A percentile compares a stretch with the other conserved stretches of the same genome.
These are phyloP conservation scores for Perccottus glenii DNA, from an alignment of 2,113 vertebrate species.

Conservation along the genomic window DNA sequence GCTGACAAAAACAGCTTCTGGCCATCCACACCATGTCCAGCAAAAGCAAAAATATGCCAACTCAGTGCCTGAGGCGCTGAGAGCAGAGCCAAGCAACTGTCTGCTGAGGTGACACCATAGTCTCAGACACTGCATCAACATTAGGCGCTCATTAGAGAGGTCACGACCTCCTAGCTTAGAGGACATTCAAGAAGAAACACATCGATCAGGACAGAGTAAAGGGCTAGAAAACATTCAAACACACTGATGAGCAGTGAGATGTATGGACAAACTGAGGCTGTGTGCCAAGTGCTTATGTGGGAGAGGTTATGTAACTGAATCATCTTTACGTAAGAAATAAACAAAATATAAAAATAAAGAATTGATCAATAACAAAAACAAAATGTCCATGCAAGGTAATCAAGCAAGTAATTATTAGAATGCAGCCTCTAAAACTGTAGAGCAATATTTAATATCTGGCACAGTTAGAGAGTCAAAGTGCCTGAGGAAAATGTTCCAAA, in stretches of 20 bases:
- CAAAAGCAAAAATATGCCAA: conserved; percentile 27
- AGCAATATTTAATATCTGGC: conserved; percentile 18
- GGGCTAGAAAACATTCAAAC: not conserved
- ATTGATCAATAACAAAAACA: not conserved
- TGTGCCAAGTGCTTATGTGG: not conserved
- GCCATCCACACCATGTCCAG: conserved; percentile 25
- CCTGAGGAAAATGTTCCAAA: not conserved
- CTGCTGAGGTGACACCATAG: conserved; percentile 18
- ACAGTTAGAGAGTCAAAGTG: not conserved
- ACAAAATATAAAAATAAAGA: not conserved
- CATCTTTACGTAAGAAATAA: not conserved
- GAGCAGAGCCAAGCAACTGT: conserved; percentile 13
- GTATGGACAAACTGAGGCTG: not conserved
- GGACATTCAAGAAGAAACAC: conserved; percentile 21
- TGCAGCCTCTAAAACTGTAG: conserved; percentile 13
- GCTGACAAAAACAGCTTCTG: conserved; percentile 33
- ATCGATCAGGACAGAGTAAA: conserved; percentile 16
- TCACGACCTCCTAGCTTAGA: conserved; percentile 33
- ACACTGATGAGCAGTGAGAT: not conserved
- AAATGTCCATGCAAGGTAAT: not conserved
- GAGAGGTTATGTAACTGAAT: not conserved
- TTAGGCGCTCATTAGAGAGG: conserved; percentile 50
- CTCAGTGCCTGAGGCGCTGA: conserved; percentile 21
- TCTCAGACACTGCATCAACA: conserved; percentile 32
- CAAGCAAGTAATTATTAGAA: not conserved